Base-by-base conservation (phyloP, 2,888 invertebrate genomes). In the Hydriomena furcata region DNA sequence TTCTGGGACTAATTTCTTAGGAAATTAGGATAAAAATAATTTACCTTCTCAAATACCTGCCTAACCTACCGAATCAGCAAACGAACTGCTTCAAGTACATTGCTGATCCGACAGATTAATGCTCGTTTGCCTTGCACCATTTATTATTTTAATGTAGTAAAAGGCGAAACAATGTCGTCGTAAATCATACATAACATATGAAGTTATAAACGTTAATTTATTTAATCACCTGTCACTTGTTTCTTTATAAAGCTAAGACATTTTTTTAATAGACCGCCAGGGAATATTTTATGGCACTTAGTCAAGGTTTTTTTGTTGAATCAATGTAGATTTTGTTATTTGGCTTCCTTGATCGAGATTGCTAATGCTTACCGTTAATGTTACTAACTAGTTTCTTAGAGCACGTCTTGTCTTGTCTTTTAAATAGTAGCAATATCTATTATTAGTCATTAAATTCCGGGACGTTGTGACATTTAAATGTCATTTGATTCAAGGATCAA, bases 391-490 rank as follows among this genome's bases (percentile, higher is more conserved):
- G 2, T 31, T 37, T 31, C 27, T 17, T 43, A 21, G 13, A 6
- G 8, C 12, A 43, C 28, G 20, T n/a, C 23, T 41, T 36, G 8
- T 17, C 17, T 4, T 17, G 17, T 17, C 17, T n/a, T n/a, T n/a
- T n/a, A n/a, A n/a, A n/a, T n/a, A n/a, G 17, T 17, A 17, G 17
- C 17, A 17, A 17, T 17, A 17, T 25, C 8, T 24, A 21, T 8
- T 28, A 1, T n/a, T 17, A 13, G 11, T 28, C 5, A 31, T 32
- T 59, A 50, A 51, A 62, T 65, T 67, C 71, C 71, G 69, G 66
- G 56, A 60, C 63, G 65, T 47, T 67, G 65, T 69, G 71, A 67
- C 73, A 77, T 78, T 79, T 78, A 78, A 77, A 76, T 73, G 68
- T 60, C 71, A 60, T 55, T 51, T 60, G 42, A 57, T 45, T 55